Conservation (phyloP, 2,113 vertebrate genomes). For the Anas platyrhynchos region DNA sequence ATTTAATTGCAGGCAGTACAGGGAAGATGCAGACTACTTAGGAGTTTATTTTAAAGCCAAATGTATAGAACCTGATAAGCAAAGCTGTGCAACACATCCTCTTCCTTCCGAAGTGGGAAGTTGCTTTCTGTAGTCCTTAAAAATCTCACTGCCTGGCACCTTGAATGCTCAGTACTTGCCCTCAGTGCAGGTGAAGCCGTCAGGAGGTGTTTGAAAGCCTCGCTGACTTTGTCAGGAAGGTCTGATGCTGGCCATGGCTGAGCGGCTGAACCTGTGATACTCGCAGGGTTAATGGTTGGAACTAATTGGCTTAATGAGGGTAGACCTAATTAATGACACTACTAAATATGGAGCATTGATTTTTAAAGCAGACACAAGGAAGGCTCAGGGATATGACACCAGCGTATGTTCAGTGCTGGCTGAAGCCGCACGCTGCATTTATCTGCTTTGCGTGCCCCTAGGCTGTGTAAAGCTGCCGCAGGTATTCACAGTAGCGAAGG, state of each 20-base stretch:
- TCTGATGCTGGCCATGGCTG: neutral
- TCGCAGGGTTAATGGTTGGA: neutral
- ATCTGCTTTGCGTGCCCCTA: neutral
- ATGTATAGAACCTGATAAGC: neutral
- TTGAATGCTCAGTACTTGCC: neutral
- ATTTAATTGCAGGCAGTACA: neutral
- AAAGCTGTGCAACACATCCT: neutral
- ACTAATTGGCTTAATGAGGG: slow-evolving; percentile 32
- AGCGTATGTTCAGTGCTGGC: neutral
- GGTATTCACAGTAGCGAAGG: neutral
- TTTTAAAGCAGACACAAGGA: neutral
- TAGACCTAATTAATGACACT: neutral
- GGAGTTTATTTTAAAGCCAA: neutral
- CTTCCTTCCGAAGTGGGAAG: neutral
- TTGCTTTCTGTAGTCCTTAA: neutral
- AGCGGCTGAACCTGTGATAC: neutral
- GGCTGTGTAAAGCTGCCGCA: neutral
- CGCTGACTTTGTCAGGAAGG: neutral
- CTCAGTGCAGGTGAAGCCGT: neutral
- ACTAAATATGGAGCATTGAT: neutral
- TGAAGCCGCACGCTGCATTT: neutral
- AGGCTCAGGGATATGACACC: neutral
- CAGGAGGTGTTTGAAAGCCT: neutral
- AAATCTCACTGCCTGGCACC: neutral
- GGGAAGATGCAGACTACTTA: neutral